Evolutionary conservation across 2,888 invertebrate species (phyloP), one percentile per base, ranked within the genome.

Genomic region (Idaea biselata): DNA sequence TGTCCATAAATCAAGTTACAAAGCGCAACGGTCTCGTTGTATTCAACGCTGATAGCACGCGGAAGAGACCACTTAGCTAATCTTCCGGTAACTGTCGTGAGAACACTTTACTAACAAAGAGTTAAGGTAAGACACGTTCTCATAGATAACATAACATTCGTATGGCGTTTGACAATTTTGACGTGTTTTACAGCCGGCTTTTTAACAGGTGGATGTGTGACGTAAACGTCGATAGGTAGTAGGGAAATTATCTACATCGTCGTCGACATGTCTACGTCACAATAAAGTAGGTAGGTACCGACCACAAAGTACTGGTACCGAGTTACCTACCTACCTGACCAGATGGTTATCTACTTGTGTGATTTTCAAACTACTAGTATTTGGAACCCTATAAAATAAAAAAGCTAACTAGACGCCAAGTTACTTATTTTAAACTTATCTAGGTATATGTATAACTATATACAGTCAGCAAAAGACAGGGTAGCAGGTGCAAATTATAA

Each of bases 11-110:
- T 14, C 44, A 14, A 14, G 44, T 44, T 11, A 44, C 44, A 44
- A 44, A 44, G 14, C 44, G 1, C 44, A 44, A 14, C 44, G 8
- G 44, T 44, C 44, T 44, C 58, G 62, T 63, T 66, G 61, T 65
- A 67, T 63, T 62, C 66, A 66, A 62, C 33, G 60, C 61, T 64
- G 68, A 69, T 73, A 73, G 68, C 68, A 74, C 63, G 70, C 79
- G 80, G 80, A 80, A 80, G 71, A 63, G 61, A 62, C 71, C 71
- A 75, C 71, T 69, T 72, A 70, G 65, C 66, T 62, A 68, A 68
- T 74, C 80, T 79, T 80, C 80, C 81, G 78, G 71, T 71, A 73
- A 70, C 66, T 68, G 66, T 67, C 75, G 74, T 77, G 78, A 73
- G 77, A 77, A 71, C 66, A 62, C 68, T 71, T 68, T 74, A 71